Evolutionary conservation across 2,113 vertebrate species (phyloP).

Genomic region (Alaudala cheleensis): DNA sequence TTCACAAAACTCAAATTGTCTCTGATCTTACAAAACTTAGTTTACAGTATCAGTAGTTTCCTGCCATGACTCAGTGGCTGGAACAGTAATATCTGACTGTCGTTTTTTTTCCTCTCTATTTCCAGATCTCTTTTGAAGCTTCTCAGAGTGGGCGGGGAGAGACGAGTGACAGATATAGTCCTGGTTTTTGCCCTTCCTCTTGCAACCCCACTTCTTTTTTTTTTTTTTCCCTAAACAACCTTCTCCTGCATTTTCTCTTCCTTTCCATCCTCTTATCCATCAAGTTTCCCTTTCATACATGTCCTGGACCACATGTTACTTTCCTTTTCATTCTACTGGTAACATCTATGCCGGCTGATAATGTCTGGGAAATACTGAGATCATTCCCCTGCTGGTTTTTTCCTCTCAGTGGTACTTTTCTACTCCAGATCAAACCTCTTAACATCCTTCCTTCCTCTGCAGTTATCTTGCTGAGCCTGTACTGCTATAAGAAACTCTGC

Average conservation of each 20-base stretch:
- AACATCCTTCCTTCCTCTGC: not conserved
- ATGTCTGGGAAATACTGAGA: constrained; percentile 35
- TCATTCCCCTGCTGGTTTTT: not conserved
- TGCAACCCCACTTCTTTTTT: not conserved
- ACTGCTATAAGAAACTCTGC: not conserved
- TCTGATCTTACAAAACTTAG: constrained; percentile 40
- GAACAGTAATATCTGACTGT: constrained; percentile 65
- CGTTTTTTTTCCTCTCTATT: constrained; percentile 48
- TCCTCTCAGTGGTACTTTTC: not conserved
- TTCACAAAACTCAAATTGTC: constrained; percentile 10
- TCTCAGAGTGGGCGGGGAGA: constrained; percentile 27
- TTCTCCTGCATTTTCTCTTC: not conserved
- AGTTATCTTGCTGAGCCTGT: not conserved
- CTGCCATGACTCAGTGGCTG: constrained; percentile 65
- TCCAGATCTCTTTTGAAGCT: constrained; percentile 59
- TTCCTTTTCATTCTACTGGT: not conserved
- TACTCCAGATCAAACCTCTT: not conserved
- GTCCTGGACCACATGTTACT: not conserved
- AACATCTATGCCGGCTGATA: constrained; percentile 13
- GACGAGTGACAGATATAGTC: constrained; percentile 28
- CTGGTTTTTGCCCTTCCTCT: constrained; percentile 33
- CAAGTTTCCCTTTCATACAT: not conserved
- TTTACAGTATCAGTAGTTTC: constrained; percentile 66
- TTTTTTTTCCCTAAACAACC: not conserved
- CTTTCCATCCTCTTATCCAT: not conserved